phyloP scores from a whole-genome alignment of 1,140 invertebrate genomes.

The Centruroides vittatus region DNA sequence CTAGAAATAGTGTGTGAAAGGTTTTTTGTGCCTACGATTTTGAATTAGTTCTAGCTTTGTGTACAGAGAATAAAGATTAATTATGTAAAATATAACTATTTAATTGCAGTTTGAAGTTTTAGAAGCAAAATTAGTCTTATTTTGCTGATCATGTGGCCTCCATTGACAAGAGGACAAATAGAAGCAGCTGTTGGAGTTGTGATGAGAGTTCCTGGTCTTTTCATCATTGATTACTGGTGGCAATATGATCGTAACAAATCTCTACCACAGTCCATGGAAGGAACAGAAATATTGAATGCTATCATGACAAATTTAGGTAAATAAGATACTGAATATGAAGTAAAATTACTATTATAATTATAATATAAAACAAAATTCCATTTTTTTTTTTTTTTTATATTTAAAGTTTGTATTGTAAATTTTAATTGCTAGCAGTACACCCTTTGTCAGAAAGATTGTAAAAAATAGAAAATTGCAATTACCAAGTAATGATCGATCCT shows the following conservation, averaged over 20 bases:
- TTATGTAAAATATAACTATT: too few relatives aligned
- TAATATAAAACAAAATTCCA: background rate
- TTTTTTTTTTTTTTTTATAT: background rate
- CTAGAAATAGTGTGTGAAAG: too few relatives aligned
- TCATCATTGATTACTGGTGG: constrained; percentile 38
- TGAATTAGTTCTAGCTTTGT: too few relatives aligned
- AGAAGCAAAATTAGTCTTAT: too few relatives aligned
- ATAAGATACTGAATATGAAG: background rate
- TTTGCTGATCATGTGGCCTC: too few relatives aligned
- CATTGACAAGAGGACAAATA: constrained; percentile 15
- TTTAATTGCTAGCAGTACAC: background rate
- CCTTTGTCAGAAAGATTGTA: too few relatives aligned
- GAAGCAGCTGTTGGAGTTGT: constrained; percentile 32
- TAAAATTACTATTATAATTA: background rate
- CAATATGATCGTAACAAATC: constrained; percentile 28
- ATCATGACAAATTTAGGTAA: constrained; percentile 26
- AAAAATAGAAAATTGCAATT: too few relatives aligned
- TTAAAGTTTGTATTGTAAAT: background rate
- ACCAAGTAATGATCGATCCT: too few relatives aligned
- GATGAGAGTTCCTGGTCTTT: constrained; percentile 35
- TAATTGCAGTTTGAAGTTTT: too few relatives aligned
- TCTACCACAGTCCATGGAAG: constrained; percentile 23
- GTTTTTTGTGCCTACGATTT: too few relatives aligned
- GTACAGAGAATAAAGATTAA: too few relatives aligned
- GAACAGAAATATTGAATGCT: constrained; percentile 23